Evolutionary conservation across 2,888 invertebrate genomes (phyloP).

Genomic region (Cheiracanthium punctorium): DNA sequence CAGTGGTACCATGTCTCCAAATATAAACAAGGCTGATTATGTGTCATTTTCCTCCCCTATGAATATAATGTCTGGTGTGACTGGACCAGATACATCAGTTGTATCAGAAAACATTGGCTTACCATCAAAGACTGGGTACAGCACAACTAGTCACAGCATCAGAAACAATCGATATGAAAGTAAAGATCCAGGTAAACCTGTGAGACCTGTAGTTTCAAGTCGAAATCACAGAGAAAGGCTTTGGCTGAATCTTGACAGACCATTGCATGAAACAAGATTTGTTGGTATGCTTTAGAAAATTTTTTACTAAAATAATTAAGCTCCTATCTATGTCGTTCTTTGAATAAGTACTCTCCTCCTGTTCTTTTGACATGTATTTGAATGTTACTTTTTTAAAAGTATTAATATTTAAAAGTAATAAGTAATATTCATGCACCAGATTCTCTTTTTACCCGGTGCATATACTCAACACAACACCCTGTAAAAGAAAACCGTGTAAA

Average conservation of each 20-base stretch:
- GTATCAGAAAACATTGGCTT: conserved; percentile 16
- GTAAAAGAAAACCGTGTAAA: too few relatives aligned
- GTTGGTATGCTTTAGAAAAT: conserved; percentile 38
- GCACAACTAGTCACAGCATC: conserved; percentile 9
- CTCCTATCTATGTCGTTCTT: too few relatives aligned
- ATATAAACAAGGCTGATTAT: conserved; percentile 61
- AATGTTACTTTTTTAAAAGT: too few relatives aligned
- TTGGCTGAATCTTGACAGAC: conserved; percentile 60
- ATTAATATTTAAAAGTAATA: too few relatives aligned
- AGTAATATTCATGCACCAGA: too few relatives aligned
- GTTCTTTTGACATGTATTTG: background rate
- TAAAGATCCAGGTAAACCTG: conserved; percentile 30
- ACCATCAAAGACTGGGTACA: background rate
- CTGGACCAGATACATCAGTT: conserved; percentile 11
- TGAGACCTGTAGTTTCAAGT: conserved; percentile 29
- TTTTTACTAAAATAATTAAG: too few relatives aligned
- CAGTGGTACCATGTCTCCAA: conserved; percentile 70
- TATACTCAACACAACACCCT: too few relatives aligned
- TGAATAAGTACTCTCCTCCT: too few relatives aligned
- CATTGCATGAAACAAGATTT: conserved; percentile 43
- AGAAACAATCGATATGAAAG: conserved; percentile 24
- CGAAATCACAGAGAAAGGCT: conserved; percentile 55
- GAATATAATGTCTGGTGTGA: conserved; percentile 27
- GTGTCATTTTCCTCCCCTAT: conserved; percentile 51
- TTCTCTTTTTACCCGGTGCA: too few relatives aligned